These are phyloP conservation scores for Dolichomitus sp. DNA, from an alignment of 2,888 invertebrate genomes.

Conservation along the genomic window DNA sequence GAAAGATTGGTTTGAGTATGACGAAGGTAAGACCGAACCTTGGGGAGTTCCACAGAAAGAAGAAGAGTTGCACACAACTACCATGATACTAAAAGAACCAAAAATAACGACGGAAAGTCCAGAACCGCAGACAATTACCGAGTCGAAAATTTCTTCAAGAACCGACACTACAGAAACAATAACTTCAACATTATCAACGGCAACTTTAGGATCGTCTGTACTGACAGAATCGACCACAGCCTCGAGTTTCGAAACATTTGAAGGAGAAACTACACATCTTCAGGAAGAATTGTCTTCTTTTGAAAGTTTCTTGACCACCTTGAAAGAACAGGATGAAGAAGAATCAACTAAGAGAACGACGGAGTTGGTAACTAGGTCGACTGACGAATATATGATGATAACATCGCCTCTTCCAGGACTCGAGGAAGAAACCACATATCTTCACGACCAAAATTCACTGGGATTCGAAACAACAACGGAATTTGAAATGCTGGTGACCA, in stretches of 20 bases:
- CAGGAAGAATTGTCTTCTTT: conserved; percentile 6
- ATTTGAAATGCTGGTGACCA: conserved; percentile 39
- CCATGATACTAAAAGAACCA: background rate
- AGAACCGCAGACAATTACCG: background rate
- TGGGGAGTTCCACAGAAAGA: background rate
- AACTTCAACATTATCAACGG: background rate
- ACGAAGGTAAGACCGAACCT: conserved; percentile 24
- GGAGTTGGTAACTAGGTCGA: conserved; percentile 42
- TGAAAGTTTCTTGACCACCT: background rate
- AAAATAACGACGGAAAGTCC: background rate
- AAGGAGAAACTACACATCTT: background rate
- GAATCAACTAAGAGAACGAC: conserved; percentile 44
- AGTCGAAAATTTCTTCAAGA: conserved; percentile 3
- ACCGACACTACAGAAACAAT: background rate
- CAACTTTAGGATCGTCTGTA: background rate
- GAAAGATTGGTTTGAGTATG: conserved; percentile 34
- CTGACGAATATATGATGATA: conserved; percentile 23
- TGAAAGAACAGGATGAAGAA: background rate
- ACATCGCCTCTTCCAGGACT: conserved; percentile 41
- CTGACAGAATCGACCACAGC: background rate
- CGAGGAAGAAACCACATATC: conserved; percentile 3
- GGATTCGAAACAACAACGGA: conserved; percentile 30
- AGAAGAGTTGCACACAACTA: background rate
- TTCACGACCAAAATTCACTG: conserved; percentile 3
- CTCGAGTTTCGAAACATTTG: background rate